Evolutionary conservation across 2,113 vertebrate species (phyloP), one percentile per base, ranked within the genome.

Genomic region (Dipodomys stephensi): DNA sequence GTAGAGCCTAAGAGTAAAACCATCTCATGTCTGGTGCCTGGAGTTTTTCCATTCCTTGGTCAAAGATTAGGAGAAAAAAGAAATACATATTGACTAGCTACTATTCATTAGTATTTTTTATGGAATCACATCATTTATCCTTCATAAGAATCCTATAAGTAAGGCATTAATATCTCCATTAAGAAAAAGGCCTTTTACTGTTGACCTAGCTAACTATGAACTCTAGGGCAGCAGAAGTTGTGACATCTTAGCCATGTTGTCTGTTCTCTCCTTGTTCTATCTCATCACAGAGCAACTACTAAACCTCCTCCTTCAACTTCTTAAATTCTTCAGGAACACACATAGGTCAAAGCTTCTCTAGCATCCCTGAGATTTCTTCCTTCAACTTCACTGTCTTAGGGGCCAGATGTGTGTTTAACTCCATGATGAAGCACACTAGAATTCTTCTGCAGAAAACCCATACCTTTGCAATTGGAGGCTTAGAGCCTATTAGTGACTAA

Each of bases 381-480:
- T 76, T 64, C 71, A 69, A 22, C n/a, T 81, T 90, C 83, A 92
- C 30, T 69, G 60, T 72, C 73, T 94, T 57, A 53, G 25, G 15
- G 20, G 13, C 35, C 73, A 87, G 28, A 6, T 91, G 10, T 44
- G 11, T 74, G 23, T 44, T 93, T 62, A 87, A 18, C 27, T 92
- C 74, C 8, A 3, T 78, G 32, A 90, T 77, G 78, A 83, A 96
- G n/a, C 32, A 28, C 2, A 80, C 13, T 60, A 73, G 64, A 39
- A 32, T 82, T 78, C 30, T n/a, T 35, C 79, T 78, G 30, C 23
- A 85, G 46, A n/a, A 86, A 22, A 78, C 8, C 9, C 30, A 49
- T 18, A 77, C 30, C 44, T 93, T 87, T 87, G 64, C 95, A 74
- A 49, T 30, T 73, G 46, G 72, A 91, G 73, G n/a, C 32, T 44